Conservation (phyloP, 2,888 invertebrate genomes). For the Saturnia japonica region DNA sequence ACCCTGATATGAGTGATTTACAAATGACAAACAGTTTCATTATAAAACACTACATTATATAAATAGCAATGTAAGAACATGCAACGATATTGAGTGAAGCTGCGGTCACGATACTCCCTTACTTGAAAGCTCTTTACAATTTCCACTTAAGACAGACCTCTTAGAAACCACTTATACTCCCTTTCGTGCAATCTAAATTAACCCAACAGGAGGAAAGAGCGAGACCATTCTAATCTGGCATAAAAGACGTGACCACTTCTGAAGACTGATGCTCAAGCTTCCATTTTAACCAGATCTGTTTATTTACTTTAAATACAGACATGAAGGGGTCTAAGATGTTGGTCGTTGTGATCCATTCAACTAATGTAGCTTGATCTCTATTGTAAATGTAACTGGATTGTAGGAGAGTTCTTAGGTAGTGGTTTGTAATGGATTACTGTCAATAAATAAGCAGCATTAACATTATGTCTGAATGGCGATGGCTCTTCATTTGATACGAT, state of each 20-base stretch:
- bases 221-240: slow-evolving; percentile 52
- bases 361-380: slow-evolving; percentile 40
- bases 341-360: slow-evolving; percentile 31
- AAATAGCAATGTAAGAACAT: slow-evolving; percentile 9
- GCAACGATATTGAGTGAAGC: slow-evolving; percentile 52
- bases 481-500: slow-evolving; percentile 62
- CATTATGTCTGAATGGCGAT: slow-evolving; percentile 56
- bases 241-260: slow-evolving; percentile 70
- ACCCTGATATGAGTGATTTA: too few relatives aligned
- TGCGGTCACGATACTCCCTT: slow-evolving; percentile 62
- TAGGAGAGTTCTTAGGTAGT: slow-evolving; percentile 32
- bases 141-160: slow-evolving; percentile 49
- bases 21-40: background rate
- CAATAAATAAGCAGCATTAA: slow-evolving; percentile 73
- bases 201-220: slow-evolving; percentile 40
- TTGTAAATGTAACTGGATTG: slow-evolving; percentile 22
- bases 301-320: slow-evolving; percentile 31
- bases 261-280: slow-evolving; percentile 56
- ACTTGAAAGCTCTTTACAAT: slow-evolving; percentile 51
- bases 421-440: slow-evolving; percentile 66
- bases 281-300: slow-evolving; percentile 43
- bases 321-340: slow-evolving; percentile 38
- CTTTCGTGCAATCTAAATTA: slow-evolving; percentile 52
- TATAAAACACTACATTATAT: background rate
- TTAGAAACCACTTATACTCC: slow-evolving; percentile 43